Evolutionary conservation across 2,797 vertebrate genomes (phyloP).

Genomic region (Acanthopagrus latus): DNA sequence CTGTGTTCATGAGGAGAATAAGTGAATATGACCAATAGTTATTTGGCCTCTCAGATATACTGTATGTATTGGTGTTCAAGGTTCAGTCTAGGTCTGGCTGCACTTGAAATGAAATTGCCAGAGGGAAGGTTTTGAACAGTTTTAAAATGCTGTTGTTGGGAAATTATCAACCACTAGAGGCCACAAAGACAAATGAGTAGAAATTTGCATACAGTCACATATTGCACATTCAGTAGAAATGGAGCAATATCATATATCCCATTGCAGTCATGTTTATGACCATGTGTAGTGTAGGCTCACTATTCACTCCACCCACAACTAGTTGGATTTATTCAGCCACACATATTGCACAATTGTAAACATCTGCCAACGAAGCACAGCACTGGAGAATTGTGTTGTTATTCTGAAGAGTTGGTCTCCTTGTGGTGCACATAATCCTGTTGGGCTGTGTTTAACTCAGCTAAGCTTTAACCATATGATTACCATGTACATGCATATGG

Average conservation of each 20-base stretch:
- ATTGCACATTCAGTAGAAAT: background rate
- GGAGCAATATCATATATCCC: too few species aligned
- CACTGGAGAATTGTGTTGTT: background rate
- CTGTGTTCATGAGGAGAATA: background rate
- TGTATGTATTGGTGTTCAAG: background rate
- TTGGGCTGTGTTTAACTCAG: background rate
- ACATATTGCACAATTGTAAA: background rate
- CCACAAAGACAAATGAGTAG: background rate
- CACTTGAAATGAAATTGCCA: background rate
- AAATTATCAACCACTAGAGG: background rate
- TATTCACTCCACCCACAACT: too few species aligned
- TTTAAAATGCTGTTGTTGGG: background rate
- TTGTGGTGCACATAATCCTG: background rate
- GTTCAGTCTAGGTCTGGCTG: background rate
- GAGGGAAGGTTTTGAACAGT: background rate
- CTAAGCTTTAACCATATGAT: background rate
- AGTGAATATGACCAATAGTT: background rate
- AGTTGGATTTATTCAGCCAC: background rate
- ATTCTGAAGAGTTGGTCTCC: background rate
- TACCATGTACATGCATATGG: background rate
- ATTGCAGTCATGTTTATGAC: background rate
- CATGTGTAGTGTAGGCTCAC: background rate
- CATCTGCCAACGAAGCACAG: background rate
- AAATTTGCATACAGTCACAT: background rate
- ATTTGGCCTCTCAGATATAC: background rate